Conservation (phyloP, 2,797 vertebrate genomes). For the Tangara arthus region DNA sequence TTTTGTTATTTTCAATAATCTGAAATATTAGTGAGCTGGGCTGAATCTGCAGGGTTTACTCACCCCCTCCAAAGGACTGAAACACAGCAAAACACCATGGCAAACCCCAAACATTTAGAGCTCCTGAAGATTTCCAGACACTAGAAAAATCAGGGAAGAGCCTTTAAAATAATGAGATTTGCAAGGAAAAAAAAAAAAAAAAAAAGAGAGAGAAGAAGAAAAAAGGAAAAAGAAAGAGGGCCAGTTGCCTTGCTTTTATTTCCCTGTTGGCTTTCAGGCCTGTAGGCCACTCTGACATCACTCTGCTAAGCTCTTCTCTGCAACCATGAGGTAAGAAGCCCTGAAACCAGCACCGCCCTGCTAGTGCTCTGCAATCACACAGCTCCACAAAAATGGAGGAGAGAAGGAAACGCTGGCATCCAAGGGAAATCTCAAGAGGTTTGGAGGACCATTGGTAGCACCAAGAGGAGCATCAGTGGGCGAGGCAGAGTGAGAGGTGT, state of each 20-base stretch:
- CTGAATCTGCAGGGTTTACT: not conserved
- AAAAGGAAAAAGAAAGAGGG: not conserved
- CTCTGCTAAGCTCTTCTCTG: not conserved
- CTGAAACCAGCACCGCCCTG: not conserved
- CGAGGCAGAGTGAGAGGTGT: fast-evolving
- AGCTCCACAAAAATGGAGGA: not conserved
- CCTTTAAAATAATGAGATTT: not conserved
- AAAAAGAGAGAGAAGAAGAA: no score
- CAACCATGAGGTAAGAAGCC: not conserved
- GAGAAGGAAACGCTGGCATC: not conserved
- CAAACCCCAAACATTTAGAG: not conserved
- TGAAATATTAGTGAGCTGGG: not conserved
- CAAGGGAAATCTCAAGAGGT: not conserved
- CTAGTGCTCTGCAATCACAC: not conserved
- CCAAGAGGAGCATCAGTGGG: not conserved
- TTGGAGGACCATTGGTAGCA: not conserved
- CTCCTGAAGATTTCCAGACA: not conserved
- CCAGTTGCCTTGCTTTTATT: conserved; percentile 6
- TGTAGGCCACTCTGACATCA: not conserved
- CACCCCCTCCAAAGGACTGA: not conserved
- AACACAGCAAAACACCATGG: not conserved
- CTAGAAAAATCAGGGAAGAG: not conserved
- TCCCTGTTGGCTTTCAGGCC: not conserved
- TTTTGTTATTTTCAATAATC: not conserved
- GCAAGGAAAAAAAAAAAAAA: not conserved